Conservation (phyloP, 2,888 invertebrate species). For the Agrochola litura region DNA sequence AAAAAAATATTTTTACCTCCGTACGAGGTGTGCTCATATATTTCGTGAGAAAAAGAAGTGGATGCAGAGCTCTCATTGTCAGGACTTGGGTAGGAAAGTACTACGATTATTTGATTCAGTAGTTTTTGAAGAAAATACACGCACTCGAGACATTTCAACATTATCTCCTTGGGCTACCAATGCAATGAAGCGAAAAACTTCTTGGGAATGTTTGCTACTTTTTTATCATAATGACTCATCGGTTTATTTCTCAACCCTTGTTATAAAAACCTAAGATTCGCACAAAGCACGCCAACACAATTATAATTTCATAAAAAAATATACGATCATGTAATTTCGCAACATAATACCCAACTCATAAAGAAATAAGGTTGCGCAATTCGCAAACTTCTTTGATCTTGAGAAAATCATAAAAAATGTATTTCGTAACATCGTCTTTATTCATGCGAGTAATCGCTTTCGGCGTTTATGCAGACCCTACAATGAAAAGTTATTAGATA, state of each 20-base stretch:
- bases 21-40: too few relatives aligned
- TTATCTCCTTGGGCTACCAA: neutral
- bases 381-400: conserved; percentile 59
- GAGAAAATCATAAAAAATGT: conserved; percentile 56
- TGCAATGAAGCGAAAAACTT: neutral
- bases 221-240: neutral
- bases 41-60: neutral
- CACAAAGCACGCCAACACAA: conserved; percentile 12
- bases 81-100: neutral
- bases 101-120: neutral
- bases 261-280: neutral
- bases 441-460: conserved; percentile 62
- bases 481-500: conserved; percentile 61
- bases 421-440: conserved; percentile 54
- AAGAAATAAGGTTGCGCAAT: conserved; percentile 45
- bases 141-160: neutral
- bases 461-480: conserved; percentile 42
- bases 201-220: too few relatives aligned
- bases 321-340: conserved; percentile 32
- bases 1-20: too few relatives aligned
- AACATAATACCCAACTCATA: conserved; percentile 45
- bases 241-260: neutral
- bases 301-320: conserved; percentile 30
- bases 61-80: neutral
- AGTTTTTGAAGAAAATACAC: neutral